Percentiles rank a stretch among this genome's conserved stretches.
Conservation (phyloP, 2,797 vertebrate species). For the Spea hammondii region DNA sequence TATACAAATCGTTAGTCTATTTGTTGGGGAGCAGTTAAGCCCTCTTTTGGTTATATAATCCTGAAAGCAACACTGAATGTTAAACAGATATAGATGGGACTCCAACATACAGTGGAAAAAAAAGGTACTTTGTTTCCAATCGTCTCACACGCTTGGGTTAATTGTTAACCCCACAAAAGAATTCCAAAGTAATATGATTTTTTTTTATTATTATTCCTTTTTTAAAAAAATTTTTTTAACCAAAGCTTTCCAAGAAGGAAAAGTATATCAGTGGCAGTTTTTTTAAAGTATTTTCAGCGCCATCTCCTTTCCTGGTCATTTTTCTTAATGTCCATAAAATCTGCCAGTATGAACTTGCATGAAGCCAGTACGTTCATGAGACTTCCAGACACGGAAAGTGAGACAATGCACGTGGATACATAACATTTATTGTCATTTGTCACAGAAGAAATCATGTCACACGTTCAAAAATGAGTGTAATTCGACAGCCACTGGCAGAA, state of each 20-base stretch:
- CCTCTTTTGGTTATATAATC: not conserved
- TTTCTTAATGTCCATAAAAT: slow-evolving; percentile 43
- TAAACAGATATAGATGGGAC: too few relatives aligned
- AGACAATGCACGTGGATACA: slow-evolving; percentile 23
- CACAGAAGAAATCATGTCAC: slow-evolving; percentile 32
- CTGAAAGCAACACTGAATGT: too few relatives aligned
- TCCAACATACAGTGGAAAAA: too few relatives aligned
- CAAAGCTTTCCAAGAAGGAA: too few relatives aligned
- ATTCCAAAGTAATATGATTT: too few relatives aligned
- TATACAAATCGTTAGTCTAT: not conserved
- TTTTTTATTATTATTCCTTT: too few relatives aligned
- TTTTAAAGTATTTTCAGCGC: not conserved
- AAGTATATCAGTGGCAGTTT: too few relatives aligned
- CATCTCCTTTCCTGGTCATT: not conserved
- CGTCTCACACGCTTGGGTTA: too few relatives aligned
- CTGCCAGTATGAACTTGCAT: slow-evolving; percentile 21
- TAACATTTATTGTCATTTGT: slow-evolving; percentile 21
- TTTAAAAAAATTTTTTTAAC: too few relatives aligned
- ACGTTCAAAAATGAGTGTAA: slow-evolving; percentile 23
- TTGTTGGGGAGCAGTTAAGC: not conserved
- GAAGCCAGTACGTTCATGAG: slow-evolving; percentile 33
- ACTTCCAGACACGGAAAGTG: slow-evolving; percentile 17
- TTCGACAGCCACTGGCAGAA: slow-evolving; percentile 16
- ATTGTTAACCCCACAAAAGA: too few relatives aligned
- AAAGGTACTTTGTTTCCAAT: not conserved